Conservation (phyloP, 2,888 invertebrate species). For the Microplitis deprimator region DNA sequence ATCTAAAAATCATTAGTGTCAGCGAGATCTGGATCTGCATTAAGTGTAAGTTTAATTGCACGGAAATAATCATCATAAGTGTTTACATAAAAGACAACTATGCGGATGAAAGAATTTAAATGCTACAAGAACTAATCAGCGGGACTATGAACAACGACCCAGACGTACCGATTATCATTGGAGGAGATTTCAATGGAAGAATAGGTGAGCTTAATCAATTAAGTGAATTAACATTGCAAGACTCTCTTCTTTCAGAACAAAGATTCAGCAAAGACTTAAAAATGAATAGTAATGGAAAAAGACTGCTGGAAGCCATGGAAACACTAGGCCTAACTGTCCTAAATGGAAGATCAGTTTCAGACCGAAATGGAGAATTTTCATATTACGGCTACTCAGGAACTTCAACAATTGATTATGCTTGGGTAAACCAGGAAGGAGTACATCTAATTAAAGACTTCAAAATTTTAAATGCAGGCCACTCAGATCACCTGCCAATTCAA, state of each 20-base stretch:
- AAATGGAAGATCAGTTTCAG: conserved; percentile 30
- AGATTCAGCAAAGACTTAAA: neutral
- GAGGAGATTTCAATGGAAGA: neutral
- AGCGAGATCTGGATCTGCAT: too few relatives aligned
- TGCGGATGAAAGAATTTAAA: neutral
- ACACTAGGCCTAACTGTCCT: conserved; percentile 23
- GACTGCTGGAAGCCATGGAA: conserved; percentile 14
- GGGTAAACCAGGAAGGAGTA: neutral
- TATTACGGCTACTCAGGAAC: conserved; percentile 20
- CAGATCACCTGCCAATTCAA: conserved; percentile 21
- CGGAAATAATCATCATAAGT: too few relatives aligned
- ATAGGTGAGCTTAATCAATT: neutral
- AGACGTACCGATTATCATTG: neutral
- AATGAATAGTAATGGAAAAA: conserved; percentile 5
- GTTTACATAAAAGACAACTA: too few relatives aligned
- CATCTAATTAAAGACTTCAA: neutral
- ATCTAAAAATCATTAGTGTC: too few relatives aligned
- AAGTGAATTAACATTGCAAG: neutral
- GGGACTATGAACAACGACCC: neutral
- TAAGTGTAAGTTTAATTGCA: too few relatives aligned
- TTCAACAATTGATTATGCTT: conserved; percentile 18
- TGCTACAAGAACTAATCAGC: neutral
- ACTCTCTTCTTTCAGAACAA: neutral
- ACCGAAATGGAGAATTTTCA: conserved; percentile 12
- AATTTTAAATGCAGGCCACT: conserved; percentile 13